Conservation (phyloP, 2,113 vertebrate genomes). For the Garra rufa region DNA sequence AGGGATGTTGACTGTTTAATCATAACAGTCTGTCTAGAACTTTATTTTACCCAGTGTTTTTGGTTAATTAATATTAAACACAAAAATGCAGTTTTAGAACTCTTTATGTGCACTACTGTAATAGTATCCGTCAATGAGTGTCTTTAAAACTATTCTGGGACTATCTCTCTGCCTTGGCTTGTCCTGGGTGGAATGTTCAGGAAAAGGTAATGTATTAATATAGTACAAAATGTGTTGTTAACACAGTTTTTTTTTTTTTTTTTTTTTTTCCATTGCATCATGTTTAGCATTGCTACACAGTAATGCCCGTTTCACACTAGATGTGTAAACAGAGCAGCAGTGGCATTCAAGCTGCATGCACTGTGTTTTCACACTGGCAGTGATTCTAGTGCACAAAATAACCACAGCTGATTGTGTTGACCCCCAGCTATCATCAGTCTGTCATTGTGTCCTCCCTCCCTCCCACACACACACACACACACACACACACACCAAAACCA, state of each 20-base stretch:
- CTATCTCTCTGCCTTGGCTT: constrained; percentile 64
- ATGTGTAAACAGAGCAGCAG: neutral
- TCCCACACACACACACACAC: neutral
- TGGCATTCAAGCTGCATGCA: neutral
- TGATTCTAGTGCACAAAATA: neutral
- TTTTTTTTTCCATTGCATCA: neutral
- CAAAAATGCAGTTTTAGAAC: neutral
- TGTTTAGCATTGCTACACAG: neutral
- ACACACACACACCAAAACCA: neutral
- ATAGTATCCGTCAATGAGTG: neutral
- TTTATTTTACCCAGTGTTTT: neutral
- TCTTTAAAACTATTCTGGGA: constrained; percentile 1
- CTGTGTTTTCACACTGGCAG: neutral
- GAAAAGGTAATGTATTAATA: constrained; percentile 88
- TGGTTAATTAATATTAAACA: neutral
- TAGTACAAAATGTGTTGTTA: neutral
- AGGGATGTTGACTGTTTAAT: neutral
- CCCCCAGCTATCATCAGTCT: neutral
- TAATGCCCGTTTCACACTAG: neutral
- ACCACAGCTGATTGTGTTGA: neutral
- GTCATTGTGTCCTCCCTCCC: neutral
- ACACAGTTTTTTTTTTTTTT: neutral
- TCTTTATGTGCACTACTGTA: neutral
- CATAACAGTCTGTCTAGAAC: neutral
- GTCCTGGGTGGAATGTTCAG: constrained; percentile 78